A percentile compares a stretch with the other conserved stretches of the same genome.
Evolutionary conservation across 2,113 vertebrate species (phyloP).

Genomic region (Procapra przewalskii): DNA sequence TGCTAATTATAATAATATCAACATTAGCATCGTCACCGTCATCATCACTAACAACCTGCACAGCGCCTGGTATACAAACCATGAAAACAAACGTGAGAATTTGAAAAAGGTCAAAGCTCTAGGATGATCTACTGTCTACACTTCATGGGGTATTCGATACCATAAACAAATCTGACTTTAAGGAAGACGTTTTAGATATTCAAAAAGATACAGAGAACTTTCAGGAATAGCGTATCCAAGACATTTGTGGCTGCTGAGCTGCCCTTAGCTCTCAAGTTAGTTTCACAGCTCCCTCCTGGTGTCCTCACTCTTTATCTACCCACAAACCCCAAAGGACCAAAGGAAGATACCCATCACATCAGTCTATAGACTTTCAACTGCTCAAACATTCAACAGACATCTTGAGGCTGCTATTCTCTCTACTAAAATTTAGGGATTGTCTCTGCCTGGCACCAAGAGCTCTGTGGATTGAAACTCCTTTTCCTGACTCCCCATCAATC

Average conservation of each 20-base stretch:
- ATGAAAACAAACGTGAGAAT: neutral
- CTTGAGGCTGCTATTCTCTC: neutral
- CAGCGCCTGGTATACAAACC: neutral
- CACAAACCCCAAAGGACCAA: neutral
- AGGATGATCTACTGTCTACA: neutral
- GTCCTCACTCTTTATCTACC: neutral
- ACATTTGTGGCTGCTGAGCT: neutral
- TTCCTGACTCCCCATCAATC: constrained; percentile 11
- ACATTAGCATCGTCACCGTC: neutral
- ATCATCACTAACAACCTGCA: neutral
- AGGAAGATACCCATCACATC: neutral
- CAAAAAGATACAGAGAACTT: neutral
- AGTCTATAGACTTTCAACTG: neutral
- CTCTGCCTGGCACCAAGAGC: neutral
- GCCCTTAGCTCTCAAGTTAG: neutral
- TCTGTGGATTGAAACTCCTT: constrained; percentile 52
- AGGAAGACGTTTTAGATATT: neutral
- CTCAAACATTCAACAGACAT: neutral
- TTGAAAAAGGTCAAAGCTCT: neutral
- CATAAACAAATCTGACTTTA: neutral
- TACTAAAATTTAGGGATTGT: neutral
- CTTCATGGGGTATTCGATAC: neutral
- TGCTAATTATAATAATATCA: neutral
- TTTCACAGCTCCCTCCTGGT: neutral
- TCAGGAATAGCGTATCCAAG: accelerated